A percentile compares a stretch with the other conserved stretches of the same genome.
Evolutionary conservation across 1,140 invertebrate species (phyloP).

Genomic region (Marisa cornuarietis): DNA sequence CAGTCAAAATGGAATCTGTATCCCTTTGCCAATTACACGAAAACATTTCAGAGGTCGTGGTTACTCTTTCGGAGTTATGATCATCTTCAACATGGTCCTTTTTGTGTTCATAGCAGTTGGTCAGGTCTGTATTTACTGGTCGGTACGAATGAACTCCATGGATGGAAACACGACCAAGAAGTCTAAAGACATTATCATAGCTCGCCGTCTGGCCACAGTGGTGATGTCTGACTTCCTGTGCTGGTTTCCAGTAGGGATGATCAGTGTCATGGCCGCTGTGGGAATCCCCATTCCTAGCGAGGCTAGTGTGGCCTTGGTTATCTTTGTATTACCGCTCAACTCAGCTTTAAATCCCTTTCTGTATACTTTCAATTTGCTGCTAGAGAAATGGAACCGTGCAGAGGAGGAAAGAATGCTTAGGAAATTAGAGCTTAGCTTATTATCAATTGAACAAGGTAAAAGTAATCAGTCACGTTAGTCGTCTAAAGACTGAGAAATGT

Average conservation of each 20-base stretch:
- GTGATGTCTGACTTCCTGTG: background rate
- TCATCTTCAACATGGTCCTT: background rate
- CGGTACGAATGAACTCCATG: background rate
- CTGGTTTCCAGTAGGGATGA: background rate
- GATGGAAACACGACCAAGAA: background rate
- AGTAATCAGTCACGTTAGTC: too few relatives aligned
- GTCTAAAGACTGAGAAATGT: too few relatives aligned
- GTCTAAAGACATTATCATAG: background rate
- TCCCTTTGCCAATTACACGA: constrained; percentile 2
- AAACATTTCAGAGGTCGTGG: background rate
- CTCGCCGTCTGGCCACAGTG: background rate
- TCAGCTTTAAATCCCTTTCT: background rate
- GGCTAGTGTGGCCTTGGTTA: background rate
- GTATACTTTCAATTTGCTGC: background rate
- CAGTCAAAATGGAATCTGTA: constrained; percentile 15
- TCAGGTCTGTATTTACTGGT: background rate
- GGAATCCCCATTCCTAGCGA: background rate
- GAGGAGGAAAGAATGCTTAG: constrained; percentile 20
- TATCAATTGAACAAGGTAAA: too few relatives aligned
- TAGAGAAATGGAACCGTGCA: constrained; percentile 6
- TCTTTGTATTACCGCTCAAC: background rate
- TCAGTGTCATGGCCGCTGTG: background rate
- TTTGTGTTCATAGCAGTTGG: background rate
- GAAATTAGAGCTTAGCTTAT: background rate
- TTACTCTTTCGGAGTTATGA: constrained; percentile 1